phyloP scores from a whole-genome alignment of 2,797 vertebrate genomes.

The Nannoperca obscura region DNA sequence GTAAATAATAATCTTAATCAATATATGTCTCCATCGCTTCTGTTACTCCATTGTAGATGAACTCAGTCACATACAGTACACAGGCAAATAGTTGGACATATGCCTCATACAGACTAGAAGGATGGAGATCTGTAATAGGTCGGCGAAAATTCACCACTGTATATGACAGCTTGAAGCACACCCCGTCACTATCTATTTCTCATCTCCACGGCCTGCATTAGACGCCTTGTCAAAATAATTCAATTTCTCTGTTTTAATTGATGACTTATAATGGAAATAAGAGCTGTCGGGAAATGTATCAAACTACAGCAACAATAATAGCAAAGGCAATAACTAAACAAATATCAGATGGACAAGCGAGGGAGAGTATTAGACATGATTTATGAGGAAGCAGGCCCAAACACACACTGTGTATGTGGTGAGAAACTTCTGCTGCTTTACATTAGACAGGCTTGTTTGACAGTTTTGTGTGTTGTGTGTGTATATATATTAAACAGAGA shows the following conservation, averaged over 20 bases:
- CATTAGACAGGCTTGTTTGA: constrained; percentile 63
- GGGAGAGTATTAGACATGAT: constrained; percentile 73
- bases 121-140: constrained; percentile 36
- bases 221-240: constrained; percentile 84
- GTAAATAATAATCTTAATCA: not conserved
- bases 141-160: constrained; percentile 44
- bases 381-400: constrained; percentile 64
- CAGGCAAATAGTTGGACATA: constrained; percentile 24
- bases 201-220: constrained; percentile 67
- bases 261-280: constrained; percentile 83
- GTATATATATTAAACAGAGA: constrained; percentile 34
- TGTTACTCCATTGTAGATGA: constrained; percentile 5
- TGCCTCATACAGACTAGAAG: constrained; percentile 19
- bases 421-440: constrained; percentile 53
- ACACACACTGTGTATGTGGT: constrained; percentile 56
- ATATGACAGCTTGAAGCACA: constrained; percentile 76
- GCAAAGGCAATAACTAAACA: constrained; percentile 81
- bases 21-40: not conserved
- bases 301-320: constrained; percentile 78
- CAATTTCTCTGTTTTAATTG: constrained; percentile 85
- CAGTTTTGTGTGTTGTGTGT: constrained; percentile 21
- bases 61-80: constrained; percentile 9
- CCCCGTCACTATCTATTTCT: constrained; percentile 77
- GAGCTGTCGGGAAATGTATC: constrained; percentile 83
- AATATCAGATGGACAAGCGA: constrained; percentile 83